Base-by-base conservation (phyloP, 1,140 invertebrate species). In the Camponotus pennsylvanicus region DNA sequence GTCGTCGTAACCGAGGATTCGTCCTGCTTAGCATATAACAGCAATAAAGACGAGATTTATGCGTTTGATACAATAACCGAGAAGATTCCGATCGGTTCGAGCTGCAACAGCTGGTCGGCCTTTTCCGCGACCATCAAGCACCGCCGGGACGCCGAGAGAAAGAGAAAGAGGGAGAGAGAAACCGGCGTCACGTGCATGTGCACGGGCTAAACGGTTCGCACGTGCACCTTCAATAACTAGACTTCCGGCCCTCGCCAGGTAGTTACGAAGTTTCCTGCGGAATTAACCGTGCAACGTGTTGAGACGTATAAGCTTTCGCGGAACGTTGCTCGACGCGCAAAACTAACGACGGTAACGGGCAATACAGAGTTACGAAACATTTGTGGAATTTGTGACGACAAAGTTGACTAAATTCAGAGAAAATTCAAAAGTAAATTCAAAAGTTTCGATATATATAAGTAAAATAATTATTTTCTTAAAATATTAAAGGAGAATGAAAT, bases 21-120 rank as follows among this genome's bases (percentile, higher is more conserved):
- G 73, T 82, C 75, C 90, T 89, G 84, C 78, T 92, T 92, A 91
- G 91, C 92, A 92, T 92, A 92, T 91, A 91, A 88, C 91, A 86
- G 88, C 92, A 91, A 91, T 91, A 92, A 91, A 91, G 85, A 34
- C 49, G 77, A 89, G 90, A 92, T 92, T 92, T 92, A 92, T 92
- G 88, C 79, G 66, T 88, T 86, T 77, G 80, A 86, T 87, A 92
- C 91, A 91, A 92, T 91, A 89, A 86, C 84, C 84, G 59, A 57
- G 52, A 82, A 78, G 88, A 89, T 89, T 73, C 73, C 77, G 88
- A 89, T 89, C 88, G 73, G 77, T 69, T 49, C 57, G 63, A 21
- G 59, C 61, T 83, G 71, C 57, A 70, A 61, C 61, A 75, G 45
- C 73, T 73, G 66, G 57, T 82, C 61, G 86, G 27, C 45, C 69